Percentiles rank a stretch among this genome's conserved stretches.
Conservation (phyloP, 2,888 invertebrate genomes). For the Andrena haemorrhoa region DNA sequence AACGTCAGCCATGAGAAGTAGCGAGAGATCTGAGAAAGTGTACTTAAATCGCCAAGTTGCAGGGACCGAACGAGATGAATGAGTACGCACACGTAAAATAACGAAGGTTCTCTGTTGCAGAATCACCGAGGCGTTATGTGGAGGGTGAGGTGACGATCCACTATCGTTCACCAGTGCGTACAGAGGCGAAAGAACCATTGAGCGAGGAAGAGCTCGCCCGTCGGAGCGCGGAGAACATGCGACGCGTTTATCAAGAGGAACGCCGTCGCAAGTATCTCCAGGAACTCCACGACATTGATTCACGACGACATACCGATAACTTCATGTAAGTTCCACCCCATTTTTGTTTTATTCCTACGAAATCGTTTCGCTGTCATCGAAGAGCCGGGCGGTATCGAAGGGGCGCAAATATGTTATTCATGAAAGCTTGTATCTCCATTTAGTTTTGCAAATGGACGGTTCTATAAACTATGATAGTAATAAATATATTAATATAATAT, state of each 20-base stretch:
- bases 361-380: background rate
- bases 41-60: background rate
- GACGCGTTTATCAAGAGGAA: constrained; percentile 95
- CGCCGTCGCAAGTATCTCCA: constrained; percentile 95
- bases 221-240: constrained; percentile 96
- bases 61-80: constrained; percentile 2
- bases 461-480: too few species aligned
- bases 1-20: background rate
- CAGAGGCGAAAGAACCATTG: constrained; percentile 93
- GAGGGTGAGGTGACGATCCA: constrained; percentile 98
- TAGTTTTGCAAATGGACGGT: background rate
- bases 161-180: constrained; percentile 94
- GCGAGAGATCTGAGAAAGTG: background rate
- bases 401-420: background rate
- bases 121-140: constrained; percentile 95
- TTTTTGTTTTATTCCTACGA: background rate
- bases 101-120: constrained; percentile 84
- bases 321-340: constrained; percentile 88
- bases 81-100: constrained; percentile 12
- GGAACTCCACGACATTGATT: constrained; percentile 97
- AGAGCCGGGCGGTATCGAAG: background rate
- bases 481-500: too few species aligned
- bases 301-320: constrained; percentile 96
- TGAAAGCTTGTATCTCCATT: background rate
- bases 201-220: constrained; percentile 95